These are phyloP conservation scores for Planiliza haematocheilus DNA, from an alignment of 2,113 vertebrate genomes.

Conservation along the genomic window DNA sequence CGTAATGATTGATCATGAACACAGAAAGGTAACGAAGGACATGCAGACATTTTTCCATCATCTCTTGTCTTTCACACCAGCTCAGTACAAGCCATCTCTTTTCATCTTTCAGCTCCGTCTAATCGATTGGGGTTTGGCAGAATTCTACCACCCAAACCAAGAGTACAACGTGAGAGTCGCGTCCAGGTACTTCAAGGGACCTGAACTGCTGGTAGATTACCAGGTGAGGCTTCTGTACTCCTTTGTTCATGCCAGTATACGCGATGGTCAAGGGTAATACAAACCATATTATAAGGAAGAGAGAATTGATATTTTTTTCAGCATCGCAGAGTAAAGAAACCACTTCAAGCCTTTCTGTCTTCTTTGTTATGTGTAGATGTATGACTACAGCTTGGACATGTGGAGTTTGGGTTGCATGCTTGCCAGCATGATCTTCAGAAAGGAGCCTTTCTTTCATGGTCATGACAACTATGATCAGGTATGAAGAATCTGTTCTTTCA, in stretches of 20 bases:
- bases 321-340: not conserved
- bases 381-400: conserved; percentile 92
- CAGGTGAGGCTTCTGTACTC: conserved; percentile 77
- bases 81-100: not conserved
- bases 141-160: conserved; percentile 90
- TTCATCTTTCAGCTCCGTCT: conserved; percentile 82
- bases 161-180: conserved; percentile 91
- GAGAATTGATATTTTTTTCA: not conserved
- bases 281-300: not conserved
- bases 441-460: conserved; percentile 91
- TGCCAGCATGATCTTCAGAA: conserved; percentile 91
- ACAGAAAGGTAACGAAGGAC: conserved; percentile 86
- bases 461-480: conserved; percentile 92
- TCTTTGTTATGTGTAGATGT: conserved; percentile 81
- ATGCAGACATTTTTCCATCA: not conserved
- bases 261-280: not conserved
- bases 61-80: not conserved
- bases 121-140: conserved; percentile 91
- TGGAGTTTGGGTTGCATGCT: conserved; percentile 91
- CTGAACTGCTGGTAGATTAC: conserved; percentile 89
- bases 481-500: conserved; percentile 4
- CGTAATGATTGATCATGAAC: conserved; percentile 92
- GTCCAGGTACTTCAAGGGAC: conserved; percentile 90
- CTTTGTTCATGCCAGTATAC: not conserved
- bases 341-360: not conserved